Base-by-base conservation (phyloP, 1,140 invertebrate species). In the Drosophila varians region DNA sequence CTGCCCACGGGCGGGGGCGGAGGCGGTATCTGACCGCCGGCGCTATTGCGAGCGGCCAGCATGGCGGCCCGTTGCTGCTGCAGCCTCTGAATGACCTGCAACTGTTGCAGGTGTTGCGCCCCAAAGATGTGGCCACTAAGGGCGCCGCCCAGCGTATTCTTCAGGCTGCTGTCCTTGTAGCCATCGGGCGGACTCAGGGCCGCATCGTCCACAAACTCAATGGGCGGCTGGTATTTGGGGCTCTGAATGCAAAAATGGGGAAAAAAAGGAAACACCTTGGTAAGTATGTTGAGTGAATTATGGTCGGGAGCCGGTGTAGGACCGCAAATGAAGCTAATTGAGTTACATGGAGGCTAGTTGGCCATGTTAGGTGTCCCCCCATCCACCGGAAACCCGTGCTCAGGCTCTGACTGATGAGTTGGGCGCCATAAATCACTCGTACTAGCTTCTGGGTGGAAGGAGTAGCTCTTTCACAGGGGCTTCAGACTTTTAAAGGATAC, bases 101-200 rank as follows among this genome's bases (percentile, higher is more conserved):
- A 88, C 65, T 93, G 93, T 71, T 94, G 93, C 70, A 93, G 89
- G 77, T 93, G 93, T 77, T 93, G 93, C 36, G 93, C 93, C 12
- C 93, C 93, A 77, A 93, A 93, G 55, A 93, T 93, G 51, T 93
- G 93, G 12, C 93, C 93, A 47, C 92, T 93, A n/a, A 93, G 87
- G 62, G 93, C 93, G 43, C 92, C 93, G 31, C 93, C 92, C 70
- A 93, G 80, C 71, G 93, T 87, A 78, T 89, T 79, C 87, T 93
- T 92, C 51, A 93, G 91, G 73, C 93, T 91, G 92, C 92, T 92
- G 80, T 96, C 96, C 91, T 97, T 96, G 92, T 96, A 97, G 5
- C 96, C 96, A 79, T 97, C 96, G 7, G 96, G 96, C 45, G 96
- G 96, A 84, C 96, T 96, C 4, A 96, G 93, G 2, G 96, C 96